phyloP scores from a whole-genome alignment of 1,140 invertebrate genomes.

The Liolophura sinensis region DNA sequence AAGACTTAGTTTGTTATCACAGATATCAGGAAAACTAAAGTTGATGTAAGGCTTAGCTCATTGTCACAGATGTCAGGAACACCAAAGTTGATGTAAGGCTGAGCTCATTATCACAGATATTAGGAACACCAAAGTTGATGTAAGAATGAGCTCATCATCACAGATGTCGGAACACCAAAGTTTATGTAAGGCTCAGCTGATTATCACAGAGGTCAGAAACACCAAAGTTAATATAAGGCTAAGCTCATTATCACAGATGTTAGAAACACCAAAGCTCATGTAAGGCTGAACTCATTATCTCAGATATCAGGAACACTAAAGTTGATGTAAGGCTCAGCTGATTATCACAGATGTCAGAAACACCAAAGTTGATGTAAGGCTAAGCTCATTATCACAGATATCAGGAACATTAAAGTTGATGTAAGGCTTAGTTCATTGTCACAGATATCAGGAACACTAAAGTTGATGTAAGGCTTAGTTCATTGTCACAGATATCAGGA shows the following conservation, averaged over 20 bases:
- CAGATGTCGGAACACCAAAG: constrained; percentile 45
- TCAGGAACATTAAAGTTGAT: constrained; percentile 47
- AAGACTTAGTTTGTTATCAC: constrained; percentile 43
- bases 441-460: constrained; percentile 48
- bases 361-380: constrained; percentile 47
- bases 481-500: constrained; percentile 47
- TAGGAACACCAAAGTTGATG: constrained; percentile 46
- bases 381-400: constrained; percentile 47
- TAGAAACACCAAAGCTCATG: constrained; percentile 46
- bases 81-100: constrained; percentile 48
- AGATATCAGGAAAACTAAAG: constrained; percentile 45
- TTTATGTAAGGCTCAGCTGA: no score
- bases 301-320: constrained; percentile 47
- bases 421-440: no score
- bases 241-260: constrained; percentile 49
- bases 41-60: no score
- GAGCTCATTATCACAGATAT: constrained; percentile 49
- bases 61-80: constrained; percentile 47
- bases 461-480: no score
- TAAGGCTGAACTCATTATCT: no score
- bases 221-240: constrained; percentile 47
- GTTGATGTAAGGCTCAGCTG: no score
- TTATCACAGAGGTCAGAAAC: constrained; percentile 47
- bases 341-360: constrained; percentile 48
- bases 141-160: no score